Evolutionary conservation across 1,140 invertebrate genomes (phyloP).

Genomic region (Agrypnia vestita): DNA sequence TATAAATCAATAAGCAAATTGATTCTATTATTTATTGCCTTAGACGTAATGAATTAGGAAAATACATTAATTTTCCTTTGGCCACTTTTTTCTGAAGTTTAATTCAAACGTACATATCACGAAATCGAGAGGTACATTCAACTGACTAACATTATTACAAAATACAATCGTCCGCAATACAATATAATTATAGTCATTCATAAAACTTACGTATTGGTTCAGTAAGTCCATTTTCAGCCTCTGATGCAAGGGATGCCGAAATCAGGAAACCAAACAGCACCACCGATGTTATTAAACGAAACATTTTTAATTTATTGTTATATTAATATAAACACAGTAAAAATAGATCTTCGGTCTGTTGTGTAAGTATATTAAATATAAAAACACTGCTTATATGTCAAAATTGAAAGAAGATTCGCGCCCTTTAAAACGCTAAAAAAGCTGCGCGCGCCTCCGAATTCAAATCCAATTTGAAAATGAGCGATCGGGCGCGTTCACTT

Average conservation of each 20-base stretch:
- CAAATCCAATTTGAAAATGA: slow-evolving; percentile 10
- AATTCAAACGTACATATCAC: too few species aligned
- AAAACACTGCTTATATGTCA: background rate
- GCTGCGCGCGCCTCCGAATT: background rate
- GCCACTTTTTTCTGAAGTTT: too few species aligned
- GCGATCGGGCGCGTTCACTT: background rate
- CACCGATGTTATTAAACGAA: slow-evolving; percentile 1
- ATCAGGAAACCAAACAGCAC: slow-evolving; percentile 17
- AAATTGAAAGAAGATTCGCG: background rate
- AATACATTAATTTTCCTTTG: too few species aligned
- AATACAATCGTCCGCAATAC: too few species aligned
- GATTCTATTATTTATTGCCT: too few species aligned
- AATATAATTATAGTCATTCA: too few species aligned
- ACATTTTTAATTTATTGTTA: slow-evolving; percentile 5
- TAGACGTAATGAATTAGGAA: too few species aligned
- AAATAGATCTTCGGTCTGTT: background rate
- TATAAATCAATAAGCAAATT: too few species aligned
- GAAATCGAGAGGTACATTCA: too few species aligned
- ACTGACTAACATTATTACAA: too few species aligned
- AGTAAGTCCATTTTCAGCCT: slow-evolving; percentile 19
- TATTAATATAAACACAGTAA: background rate
- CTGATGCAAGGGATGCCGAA: background rate
- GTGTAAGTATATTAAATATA: too few species aligned
- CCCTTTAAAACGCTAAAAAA: background rate
- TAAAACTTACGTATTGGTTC: slow-evolving; percentile 21